Base-by-base conservation (phyloP, 2,113 vertebrate genomes). In the Emydocephalus ijimae region DNA sequence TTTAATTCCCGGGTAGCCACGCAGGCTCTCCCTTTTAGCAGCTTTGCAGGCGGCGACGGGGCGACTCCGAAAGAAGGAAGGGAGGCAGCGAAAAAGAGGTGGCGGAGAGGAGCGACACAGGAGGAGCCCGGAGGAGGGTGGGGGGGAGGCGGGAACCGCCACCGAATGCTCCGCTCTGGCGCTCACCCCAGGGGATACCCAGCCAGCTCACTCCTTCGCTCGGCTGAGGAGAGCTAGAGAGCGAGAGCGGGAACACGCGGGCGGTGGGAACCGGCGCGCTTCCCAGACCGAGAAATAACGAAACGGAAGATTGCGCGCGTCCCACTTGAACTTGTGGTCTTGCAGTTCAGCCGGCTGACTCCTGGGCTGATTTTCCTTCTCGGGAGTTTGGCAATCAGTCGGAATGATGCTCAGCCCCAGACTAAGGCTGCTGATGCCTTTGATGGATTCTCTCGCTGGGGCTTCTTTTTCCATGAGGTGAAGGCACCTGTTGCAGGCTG, bases 1-100 rank as follows among this genome's bases (percentile, higher is more conserved):
- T 98, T 96, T 94, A 24, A 97, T 97, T 96, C 97, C 90, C 56
- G 92, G 87, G 26, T 29, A 85, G 93, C 57, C 26, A 93, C 69
- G 55, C 92, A 20, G 54, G 92, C 92, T 26, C 69, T 52, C n/a
- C 61, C 23, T n/a, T 26, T 61, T 39, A 81, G 69, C 57, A 34
- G 89, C 81, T 52, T 18, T 29, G 92, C 92, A 90, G 56, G 92
- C 64, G 64, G 61, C 9, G 52, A 86, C 6, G 54, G 61, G 10
- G 52, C 55, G 21, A 11, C 21, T 7, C 39, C 12, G 85, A 18
- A 64, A 57, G 29, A 48, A 90, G 26, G 15, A 5, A 56, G 8
- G 3, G 59, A 4, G 54, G n/a, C 50, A 85, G 64, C 18, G 14
- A 29, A 20, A 50, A 24, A 86, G 34, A 26, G 56, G 59, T 61